phyloP scores from a whole-genome alignment of 1,140 invertebrate genomes.

The Drosophila repleta region DNA sequence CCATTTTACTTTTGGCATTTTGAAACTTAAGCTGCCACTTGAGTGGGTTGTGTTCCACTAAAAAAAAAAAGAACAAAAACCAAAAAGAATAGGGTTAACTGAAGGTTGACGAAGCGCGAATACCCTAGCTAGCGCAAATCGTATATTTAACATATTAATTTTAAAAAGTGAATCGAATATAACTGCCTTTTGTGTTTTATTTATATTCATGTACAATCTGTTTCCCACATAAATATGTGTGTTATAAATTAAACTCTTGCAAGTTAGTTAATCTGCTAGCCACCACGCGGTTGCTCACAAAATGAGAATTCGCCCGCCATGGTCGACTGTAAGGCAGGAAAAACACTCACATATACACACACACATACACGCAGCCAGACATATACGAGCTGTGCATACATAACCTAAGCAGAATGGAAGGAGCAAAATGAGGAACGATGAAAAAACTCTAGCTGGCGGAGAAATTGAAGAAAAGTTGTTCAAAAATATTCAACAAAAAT shows the following conservation, averaged over 20 bases:
- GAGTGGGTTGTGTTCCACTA: constrained; percentile 77
- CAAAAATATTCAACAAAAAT: constrained; percentile 70
- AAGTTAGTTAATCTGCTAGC: too few species aligned
- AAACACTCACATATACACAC: not conserved
- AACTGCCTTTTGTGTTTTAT: too few species aligned
- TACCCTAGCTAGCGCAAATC: not conserved
- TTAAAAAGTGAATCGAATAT: too few species aligned
- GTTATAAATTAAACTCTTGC: too few species aligned
- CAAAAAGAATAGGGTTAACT: constrained; percentile 10
- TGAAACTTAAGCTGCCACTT: constrained; percentile 73
- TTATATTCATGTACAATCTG: too few species aligned
- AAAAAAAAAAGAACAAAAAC: constrained; percentile 62
- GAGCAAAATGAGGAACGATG: constrained; percentile 7
- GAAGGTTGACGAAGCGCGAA: constrained; percentile 7
- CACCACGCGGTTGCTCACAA: too few species aligned
- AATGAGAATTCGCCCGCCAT: too few species aligned
- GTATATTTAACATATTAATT: not conserved
- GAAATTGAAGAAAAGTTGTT: constrained; percentile 71
- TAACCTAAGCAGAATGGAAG: constrained; percentile 20
- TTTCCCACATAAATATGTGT: too few species aligned
- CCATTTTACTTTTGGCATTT: constrained; percentile 68
- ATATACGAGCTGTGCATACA: constrained; percentile 16
- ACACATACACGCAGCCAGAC: too few species aligned
- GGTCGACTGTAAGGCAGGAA: too few species aligned
- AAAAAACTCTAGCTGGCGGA: constrained; percentile 52